Percentiles rank a stretch among this genome's conserved stretches.
Evolutionary conservation across 2,888 invertebrate species (phyloP).

Genomic region (Philaethria dido): DNA sequence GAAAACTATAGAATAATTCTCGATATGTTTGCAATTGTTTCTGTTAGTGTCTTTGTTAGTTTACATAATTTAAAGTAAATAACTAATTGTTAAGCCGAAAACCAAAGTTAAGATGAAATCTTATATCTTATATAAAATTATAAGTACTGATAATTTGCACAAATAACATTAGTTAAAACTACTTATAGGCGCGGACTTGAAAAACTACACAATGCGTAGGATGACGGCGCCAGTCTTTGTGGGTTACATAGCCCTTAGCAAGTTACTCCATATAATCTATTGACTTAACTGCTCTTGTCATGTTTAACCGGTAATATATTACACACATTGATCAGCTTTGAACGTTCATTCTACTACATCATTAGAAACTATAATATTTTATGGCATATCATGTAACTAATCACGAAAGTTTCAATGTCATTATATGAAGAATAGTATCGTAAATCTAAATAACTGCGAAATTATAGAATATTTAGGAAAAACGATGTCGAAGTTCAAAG

Average conservation of each 20-base stretch:
- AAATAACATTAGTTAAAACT: constrained; percentile 8
- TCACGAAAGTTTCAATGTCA: constrained; percentile 20
- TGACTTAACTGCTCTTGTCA: constrained; percentile 32
- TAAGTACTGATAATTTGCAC: neutral
- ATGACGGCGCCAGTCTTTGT: constrained; percentile 47
- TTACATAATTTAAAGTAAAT: no score
- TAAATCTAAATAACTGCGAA: constrained; percentile 35
- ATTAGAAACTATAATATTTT: constrained; percentile 26
- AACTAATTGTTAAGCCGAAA: no score
- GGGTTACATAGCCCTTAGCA: constrained; percentile 31
- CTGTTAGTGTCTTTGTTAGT: no score
- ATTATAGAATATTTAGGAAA: constrained; percentile 43
- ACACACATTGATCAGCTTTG: constrained; percentile 25
- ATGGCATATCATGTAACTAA: constrained; percentile 21
- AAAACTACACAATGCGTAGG: constrained; percentile 57
- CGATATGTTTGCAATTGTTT: no score
- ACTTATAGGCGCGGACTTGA: constrained; percentile 44
- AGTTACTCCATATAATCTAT: constrained; percentile 29
- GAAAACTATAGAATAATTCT: no score
- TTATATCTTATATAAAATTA: neutral
- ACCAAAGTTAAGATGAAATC: no score
- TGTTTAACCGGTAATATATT: constrained; percentile 24
- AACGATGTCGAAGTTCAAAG: constrained; percentile 63
- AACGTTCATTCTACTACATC: constrained; percentile 24
- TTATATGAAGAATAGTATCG: constrained; percentile 24